Conservation (phyloP, 1,140 invertebrate species). For the Thaumetopoea pityocampa region DNA sequence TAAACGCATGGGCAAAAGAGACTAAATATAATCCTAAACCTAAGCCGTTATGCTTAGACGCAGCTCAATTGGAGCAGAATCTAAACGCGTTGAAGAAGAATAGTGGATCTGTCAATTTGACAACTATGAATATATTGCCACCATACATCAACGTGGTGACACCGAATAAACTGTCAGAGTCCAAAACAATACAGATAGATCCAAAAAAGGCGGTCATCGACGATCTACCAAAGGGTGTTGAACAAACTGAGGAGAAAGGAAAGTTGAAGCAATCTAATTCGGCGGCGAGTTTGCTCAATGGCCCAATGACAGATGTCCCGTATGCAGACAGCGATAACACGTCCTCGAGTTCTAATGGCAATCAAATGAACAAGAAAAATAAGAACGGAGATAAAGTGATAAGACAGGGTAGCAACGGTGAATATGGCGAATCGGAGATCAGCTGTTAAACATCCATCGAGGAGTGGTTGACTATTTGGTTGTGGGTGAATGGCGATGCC, state of each 20-base stretch:
- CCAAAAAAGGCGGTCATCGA: slow-evolving; percentile 71
- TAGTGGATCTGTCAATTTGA: slow-evolving; percentile 68
- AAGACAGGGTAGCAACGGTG: slow-evolving; percentile 61
- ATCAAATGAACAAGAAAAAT: slow-evolving; percentile 37
- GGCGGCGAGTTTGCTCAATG: slow-evolving; percentile 66
- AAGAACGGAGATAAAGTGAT: slow-evolving; percentile 46
- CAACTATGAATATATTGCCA: slow-evolving; percentile 66
- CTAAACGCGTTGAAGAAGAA: slow-evolving; percentile 70
- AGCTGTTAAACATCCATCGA: slow-evolving; percentile 50
- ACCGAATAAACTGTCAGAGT: slow-evolving; percentile 65
- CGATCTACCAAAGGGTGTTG: slow-evolving; percentile 49
- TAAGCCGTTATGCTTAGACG: slow-evolving; percentile 65
- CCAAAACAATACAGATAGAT: slow-evolving; percentile 71
- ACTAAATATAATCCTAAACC: slow-evolving; percentile 44
- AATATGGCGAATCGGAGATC: slow-evolving; percentile 50
- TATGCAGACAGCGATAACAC: slow-evolving; percentile 71
- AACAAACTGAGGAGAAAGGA: slow-evolving; percentile 35
- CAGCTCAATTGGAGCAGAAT: slow-evolving; percentile 69
- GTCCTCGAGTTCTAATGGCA: slow-evolving; percentile 47
- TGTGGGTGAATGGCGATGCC: slow-evolving; percentile 25
- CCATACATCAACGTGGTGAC: slow-evolving; percentile 71
- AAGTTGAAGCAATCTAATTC: slow-evolving; percentile 59
- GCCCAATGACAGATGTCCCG: slow-evolving; percentile 69
- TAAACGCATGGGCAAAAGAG: slow-evolving; percentile 54
- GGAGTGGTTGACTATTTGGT: slow-evolving; percentile 11